Base-by-base conservation (phyloP, 2,797 vertebrate species). In the Aphelocoma californica region DNA sequence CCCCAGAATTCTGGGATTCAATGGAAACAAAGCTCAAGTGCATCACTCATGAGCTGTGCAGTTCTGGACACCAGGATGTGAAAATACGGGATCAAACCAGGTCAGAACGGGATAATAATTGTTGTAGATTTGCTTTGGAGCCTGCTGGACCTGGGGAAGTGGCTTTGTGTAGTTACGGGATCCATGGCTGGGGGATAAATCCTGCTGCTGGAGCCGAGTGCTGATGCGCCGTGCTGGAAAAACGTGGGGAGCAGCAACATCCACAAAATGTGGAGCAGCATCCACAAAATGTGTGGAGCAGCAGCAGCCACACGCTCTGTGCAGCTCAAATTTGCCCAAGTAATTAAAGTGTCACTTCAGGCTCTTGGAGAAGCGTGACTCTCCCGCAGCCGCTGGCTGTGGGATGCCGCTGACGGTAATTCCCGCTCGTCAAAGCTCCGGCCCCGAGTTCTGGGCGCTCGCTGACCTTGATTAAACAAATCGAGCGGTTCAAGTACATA, bases 391-490 rank as follows among this genome's bases (percentile, higher is more conserved):
- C 1, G 1, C 21, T 7, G 66, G 38, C 70, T 7, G 16, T 4
- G 88, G 77, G 91, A 58, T 10, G n/a, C 26, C 5, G 20, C 65
- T 36, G 57, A 31, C 57, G 45, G 44, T 34, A 62, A 89, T 91
- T 93, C 85, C 9, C 71, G 34, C 69, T 36, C 8, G 3, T 86
- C 80, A 66, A 21, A 32, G 17, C 92, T 34, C 28, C 64, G 6
- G 77, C 61, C 38, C 38, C 6, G 34, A 2, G 3, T 65, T 56
- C 84, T 60, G 2, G 1, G 51, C 18, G 44, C 81, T 8, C 32
- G 25, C n/a, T 18, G 38, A 88, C 94, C 91, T 92, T 86, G 83
- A 78, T 88, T 91, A 94, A 96, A 88, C 93, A 96, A 96, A 95
- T 81, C 15, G 14, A 79, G 71, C 36, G 12, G 86, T 57, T 94